phyloP scores from a whole-genome alignment of 2,888 invertebrate species.

The Parnassius smintheus region DNA sequence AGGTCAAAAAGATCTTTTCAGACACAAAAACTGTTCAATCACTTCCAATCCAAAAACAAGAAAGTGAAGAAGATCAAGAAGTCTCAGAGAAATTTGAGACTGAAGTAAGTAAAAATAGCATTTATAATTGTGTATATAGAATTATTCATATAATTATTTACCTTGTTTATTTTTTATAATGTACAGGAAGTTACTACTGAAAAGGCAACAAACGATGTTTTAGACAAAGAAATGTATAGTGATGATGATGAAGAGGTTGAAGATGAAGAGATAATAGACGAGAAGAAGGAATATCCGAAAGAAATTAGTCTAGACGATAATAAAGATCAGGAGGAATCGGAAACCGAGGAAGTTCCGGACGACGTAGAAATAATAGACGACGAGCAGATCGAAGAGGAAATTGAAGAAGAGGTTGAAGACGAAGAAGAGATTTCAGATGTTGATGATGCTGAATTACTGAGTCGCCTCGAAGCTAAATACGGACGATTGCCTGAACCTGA shows the following conservation, averaged over 20 bases:
- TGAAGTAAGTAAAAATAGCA: slow-evolving; percentile 33
- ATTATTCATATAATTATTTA: slow-evolving; percentile 28
- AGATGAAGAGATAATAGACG: slow-evolving; percentile 53
- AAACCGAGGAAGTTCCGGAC: slow-evolving; percentile 59
- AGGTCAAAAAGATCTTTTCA: slow-evolving; percentile 37
- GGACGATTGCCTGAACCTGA: slow-evolving; percentile 83
- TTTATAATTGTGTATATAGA: slow-evolving; percentile 37
- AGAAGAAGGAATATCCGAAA: slow-evolving; percentile 44
- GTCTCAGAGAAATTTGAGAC: slow-evolving; percentile 36
- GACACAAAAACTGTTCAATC: slow-evolving; percentile 41
- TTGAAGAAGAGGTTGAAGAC: slow-evolving; percentile 70
- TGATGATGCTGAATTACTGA: slow-evolving; percentile 86
- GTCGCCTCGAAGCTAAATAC: slow-evolving; percentile 86
- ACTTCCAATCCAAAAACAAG: slow-evolving; percentile 42
- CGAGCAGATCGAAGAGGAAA: slow-evolving; percentile 73
- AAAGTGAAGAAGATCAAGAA: slow-evolving; percentile 51
- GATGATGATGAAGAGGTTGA: slow-evolving; percentile 59
- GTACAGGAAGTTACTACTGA: slow-evolving; percentile 38
- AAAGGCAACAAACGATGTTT: slow-evolving; percentile 35
- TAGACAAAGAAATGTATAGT: slow-evolving; percentile 61
- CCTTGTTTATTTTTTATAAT: slow-evolving; percentile 22
- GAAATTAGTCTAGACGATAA: slow-evolving; percentile 32
- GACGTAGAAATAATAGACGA: slow-evolving; percentile 74
- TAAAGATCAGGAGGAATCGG: slow-evolving; percentile 43
- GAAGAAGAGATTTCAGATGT: slow-evolving; percentile 83